phyloP scores from a whole-genome alignment of 2,113 vertebrate genomes.

The Aegithalos caudatus region DNA sequence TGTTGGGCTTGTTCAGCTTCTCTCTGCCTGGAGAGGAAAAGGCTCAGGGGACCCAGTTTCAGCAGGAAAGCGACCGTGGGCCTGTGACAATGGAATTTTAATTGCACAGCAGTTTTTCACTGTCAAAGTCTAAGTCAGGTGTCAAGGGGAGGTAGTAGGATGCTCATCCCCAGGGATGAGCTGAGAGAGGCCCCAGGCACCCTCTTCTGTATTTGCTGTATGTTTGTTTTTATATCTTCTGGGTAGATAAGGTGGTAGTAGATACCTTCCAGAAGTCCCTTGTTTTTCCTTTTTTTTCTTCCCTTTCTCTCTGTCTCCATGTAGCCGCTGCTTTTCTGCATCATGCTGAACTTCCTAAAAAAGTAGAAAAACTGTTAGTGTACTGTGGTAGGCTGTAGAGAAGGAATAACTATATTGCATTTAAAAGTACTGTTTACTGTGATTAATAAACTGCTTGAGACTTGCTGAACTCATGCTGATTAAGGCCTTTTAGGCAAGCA shows the following conservation, averaged over 20 bases:
- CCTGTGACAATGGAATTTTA: not conserved
- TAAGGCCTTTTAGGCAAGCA: not conserved
- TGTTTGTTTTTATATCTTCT: not conserved
- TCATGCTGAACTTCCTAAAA: not conserved
- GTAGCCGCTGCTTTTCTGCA: not conserved
- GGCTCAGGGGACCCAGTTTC: not conserved
- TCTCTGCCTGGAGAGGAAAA: not conserved
- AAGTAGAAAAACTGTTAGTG: not conserved
- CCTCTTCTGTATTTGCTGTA: not conserved
- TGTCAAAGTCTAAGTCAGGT: not conserved
- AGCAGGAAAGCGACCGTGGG: not conserved
- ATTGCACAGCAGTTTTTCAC: not conserved
- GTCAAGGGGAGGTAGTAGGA: rapidly evolving
- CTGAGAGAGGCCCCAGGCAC: not conserved
- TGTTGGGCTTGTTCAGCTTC: not conserved
- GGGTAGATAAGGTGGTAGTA: not conserved
- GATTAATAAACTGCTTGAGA: not conserved
- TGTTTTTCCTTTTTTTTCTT: rapidly evolving
- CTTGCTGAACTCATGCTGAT: not conserved
- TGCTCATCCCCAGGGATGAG: not conserved
- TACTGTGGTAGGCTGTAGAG: not conserved
- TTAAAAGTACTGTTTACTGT: not conserved
- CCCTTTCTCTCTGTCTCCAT: too few species aligned
- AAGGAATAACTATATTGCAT: not conserved
- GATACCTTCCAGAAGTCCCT: not conserved